Evolutionary conservation across 1,140 invertebrate species (phyloP).

Genomic region (Ceratina australensis): DNA sequence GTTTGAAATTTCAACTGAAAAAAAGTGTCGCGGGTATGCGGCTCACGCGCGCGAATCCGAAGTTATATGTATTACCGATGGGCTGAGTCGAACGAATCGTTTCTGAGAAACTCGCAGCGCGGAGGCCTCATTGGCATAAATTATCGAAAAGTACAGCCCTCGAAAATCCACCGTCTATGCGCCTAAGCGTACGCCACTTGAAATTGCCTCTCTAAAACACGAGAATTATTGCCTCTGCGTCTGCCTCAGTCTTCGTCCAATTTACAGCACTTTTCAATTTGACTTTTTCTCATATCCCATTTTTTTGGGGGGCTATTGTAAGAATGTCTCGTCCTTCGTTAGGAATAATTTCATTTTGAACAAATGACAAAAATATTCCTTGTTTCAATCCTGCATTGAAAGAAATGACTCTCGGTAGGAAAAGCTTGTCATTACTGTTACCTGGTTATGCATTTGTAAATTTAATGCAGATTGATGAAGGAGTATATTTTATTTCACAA

Average conservation of each 20-base stretch:
- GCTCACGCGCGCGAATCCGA: conserved; percentile 31
- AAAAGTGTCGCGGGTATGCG: not conserved
- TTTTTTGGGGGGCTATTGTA: not conserved
- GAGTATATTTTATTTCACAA: too few species aligned
- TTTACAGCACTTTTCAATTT: not conserved
- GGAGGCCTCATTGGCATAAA: conserved; percentile 56
- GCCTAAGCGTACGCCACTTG: conserved; percentile 41
- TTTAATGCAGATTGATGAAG: too few species aligned
- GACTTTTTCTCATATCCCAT: not conserved
- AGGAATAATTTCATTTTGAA: conserved; percentile 21
- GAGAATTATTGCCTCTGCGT: conserved; percentile 62
- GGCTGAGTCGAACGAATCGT: conserved; percentile 21
- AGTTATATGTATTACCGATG: conserved; percentile 34
- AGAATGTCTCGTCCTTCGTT: conserved; percentile 6
- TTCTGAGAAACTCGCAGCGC: conserved; percentile 44
- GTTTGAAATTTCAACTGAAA: conserved; percentile 24
- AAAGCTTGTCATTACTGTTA: conserved; percentile 6
- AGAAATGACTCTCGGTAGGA: not conserved
- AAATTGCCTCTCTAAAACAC: conserved; percentile 63
- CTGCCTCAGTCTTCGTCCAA: conserved; percentile 28
- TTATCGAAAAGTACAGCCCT: conserved; percentile 63
- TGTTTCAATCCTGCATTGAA: too few species aligned
- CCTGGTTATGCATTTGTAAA: not conserved
- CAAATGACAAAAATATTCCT: conserved; percentile 23
- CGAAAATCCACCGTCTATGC: conserved; percentile 51